phyloP scores from a whole-genome alignment of 2,888 invertebrate genomes.

The Drosophila incognita region DNA sequence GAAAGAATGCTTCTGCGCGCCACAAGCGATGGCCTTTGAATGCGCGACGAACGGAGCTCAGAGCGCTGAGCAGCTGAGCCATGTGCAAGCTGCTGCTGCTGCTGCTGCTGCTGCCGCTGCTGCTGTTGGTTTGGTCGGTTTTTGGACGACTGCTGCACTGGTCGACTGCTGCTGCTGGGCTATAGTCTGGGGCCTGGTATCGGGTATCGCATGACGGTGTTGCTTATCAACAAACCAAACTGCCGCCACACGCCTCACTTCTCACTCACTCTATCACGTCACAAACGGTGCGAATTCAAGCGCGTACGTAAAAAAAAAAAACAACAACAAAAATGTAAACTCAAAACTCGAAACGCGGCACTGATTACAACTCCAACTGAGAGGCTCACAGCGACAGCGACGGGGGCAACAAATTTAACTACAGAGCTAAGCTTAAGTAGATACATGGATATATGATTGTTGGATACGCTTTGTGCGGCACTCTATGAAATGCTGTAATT shows the following conservation, averaged over 20 bases:
- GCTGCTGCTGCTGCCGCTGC: neutral
- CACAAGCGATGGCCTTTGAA: slow-evolving; percentile 41
- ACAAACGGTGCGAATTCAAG: slow-evolving; percentile 32
- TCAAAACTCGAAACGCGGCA: slow-evolving; percentile 26
- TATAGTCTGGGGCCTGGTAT: slow-evolving; percentile 25
- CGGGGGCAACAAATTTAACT: slow-evolving; percentile 6
- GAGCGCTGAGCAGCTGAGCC: slow-evolving; percentile 28
- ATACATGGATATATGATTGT: slow-evolving; percentile 21
- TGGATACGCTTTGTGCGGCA: slow-evolving; percentile 23
- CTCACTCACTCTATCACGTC: slow-evolving; percentile 5
- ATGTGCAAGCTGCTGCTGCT: slow-evolving; percentile 30
- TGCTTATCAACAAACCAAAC: slow-evolving; percentile 50
- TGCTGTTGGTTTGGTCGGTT: slow-evolving; percentile 19
- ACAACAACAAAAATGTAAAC: neutral
- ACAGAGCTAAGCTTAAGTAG: slow-evolving; percentile 25
- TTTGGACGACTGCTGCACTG: slow-evolving; percentile 6
- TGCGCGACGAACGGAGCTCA: slow-evolving; percentile 36
- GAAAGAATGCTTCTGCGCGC: slow-evolving; percentile 59
- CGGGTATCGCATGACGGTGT: slow-evolving; percentile 52
- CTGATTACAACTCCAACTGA: slow-evolving; percentile 29
- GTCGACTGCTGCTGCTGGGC: slow-evolving; percentile 28
- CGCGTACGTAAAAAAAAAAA: slow-evolving; percentile 37
- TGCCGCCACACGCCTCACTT: neutral
- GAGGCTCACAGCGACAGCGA: neutral
- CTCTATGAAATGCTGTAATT: slow-evolving; percentile 56